Conservation (phyloP, 2,888 invertebrate genomes). For the Lamellibrachia columna region DNA sequence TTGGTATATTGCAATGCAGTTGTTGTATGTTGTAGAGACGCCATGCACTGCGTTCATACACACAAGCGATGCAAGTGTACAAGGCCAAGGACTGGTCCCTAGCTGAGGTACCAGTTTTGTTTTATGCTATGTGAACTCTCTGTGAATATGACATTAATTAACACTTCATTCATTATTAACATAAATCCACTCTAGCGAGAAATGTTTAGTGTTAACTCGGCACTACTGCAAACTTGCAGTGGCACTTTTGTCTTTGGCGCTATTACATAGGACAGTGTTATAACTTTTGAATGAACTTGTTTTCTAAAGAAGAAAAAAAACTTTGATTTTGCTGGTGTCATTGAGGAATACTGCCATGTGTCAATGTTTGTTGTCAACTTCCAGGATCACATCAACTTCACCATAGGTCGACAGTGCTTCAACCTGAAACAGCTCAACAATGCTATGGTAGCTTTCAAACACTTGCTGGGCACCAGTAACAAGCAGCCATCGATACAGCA, state of each 20-base stretch:
- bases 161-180: not conserved
- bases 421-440: slow-evolving; percentile 79
- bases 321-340: not conserved
- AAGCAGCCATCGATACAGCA: slow-evolving; percentile 64
- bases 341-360: not conserved
- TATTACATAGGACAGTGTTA: too few species aligned
- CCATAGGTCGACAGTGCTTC: slow-evolving; percentile 88
- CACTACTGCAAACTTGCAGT: too few species aligned
- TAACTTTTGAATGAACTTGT: too few species aligned
- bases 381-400: slow-evolving; percentile 91
- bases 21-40: slow-evolving; percentile 69
- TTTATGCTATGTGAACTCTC: not conserved
- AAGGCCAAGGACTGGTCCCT: slow-evolving; percentile 85
- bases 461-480: slow-evolving; percentile 69
- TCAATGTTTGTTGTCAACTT: not conserved
- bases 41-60: slow-evolving; percentile 91
- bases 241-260: too few species aligned
- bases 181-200: not conserved
- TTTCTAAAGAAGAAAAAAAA: too few species aligned
- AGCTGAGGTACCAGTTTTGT: slow-evolving; percentile 72
- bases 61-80: slow-evolving; percentile 89
- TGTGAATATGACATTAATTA: not conserved
- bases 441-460: slow-evolving; percentile 80
- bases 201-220: not conserved
- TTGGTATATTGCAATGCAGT: not conserved